A percentile compares a stretch with the other conserved stretches of the same genome.
Conservation (phyloP, 2,113 vertebrate species). For the Oryzias woworae region DNA sequence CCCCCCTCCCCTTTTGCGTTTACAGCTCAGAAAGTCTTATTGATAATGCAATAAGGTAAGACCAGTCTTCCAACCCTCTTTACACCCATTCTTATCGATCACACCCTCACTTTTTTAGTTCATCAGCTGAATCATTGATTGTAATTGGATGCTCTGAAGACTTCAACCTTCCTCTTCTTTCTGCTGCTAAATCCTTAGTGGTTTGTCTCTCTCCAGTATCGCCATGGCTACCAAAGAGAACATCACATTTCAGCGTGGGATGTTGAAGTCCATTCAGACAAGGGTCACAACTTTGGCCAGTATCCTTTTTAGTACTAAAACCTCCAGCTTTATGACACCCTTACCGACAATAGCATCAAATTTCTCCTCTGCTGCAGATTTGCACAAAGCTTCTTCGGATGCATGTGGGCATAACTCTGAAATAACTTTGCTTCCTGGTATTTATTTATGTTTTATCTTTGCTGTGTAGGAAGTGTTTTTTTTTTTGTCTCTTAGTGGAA, state of each 20-base stretch:
- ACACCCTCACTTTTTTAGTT: constrained; percentile 13
- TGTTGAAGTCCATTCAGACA: constrained; percentile 94
- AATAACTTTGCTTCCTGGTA: background rate
- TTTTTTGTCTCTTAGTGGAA: constrained; percentile 23
- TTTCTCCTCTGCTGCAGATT: background rate
- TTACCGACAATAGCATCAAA: background rate
- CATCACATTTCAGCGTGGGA: constrained; percentile 93
- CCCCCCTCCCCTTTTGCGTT: constrained; percentile 8
- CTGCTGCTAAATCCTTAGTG: constrained; percentile 13
- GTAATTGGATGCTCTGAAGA: constrained; percentile 17
- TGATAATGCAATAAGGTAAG: constrained; percentile 68
- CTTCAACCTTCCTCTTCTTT: background rate
- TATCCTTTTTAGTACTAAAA: constrained; percentile 85
- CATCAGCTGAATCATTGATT: constrained; percentile 10
- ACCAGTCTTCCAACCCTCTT: constrained; percentile 19
- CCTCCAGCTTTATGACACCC: background rate
- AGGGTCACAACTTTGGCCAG: constrained; percentile 96
- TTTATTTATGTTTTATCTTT: constrained; percentile 7
- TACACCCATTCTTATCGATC: constrained; percentile 21
- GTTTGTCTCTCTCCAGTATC: constrained; percentile 79
- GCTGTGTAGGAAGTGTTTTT: constrained; percentile 12
- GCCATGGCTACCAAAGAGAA: constrained; percentile 98
- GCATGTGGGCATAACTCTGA: background rate
- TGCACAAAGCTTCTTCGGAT: background rate
- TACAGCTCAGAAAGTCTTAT: constrained; percentile 62